A percentile compares a stretch with the other conserved stretches of the same genome.
phyloP scores from a whole-genome alignment of 2,888 invertebrate species.

The Petrophora chlorosata region DNA sequence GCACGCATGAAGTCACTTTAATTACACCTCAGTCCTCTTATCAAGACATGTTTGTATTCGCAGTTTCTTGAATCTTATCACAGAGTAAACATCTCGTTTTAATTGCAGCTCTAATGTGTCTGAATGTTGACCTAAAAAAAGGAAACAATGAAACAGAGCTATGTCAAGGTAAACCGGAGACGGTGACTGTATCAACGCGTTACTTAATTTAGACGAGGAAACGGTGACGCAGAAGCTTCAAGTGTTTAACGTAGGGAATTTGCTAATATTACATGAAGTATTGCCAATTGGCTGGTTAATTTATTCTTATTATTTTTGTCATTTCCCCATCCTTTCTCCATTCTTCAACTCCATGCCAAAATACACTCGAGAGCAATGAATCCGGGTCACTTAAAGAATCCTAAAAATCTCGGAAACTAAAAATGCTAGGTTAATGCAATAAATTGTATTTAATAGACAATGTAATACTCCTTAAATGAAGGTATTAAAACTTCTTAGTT shows the following conservation, averaged over 20 bases:
- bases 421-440: too few species aligned
- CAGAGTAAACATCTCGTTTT: constrained; percentile 31
- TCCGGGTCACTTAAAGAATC: too few species aligned
- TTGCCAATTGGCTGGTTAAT: too few species aligned
- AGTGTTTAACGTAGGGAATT: neutral
- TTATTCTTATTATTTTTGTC: too few species aligned
- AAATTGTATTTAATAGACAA: too few species aligned
- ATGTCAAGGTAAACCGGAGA: constrained; percentile 42
- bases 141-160: constrained; percentile 38
- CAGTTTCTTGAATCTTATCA: constrained; percentile 30
- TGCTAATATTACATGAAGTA: too few species aligned
- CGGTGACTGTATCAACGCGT: constrained; percentile 20
- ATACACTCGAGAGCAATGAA: too few species aligned
- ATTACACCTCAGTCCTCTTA: constrained; percentile 17
- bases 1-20: constrained; percentile 13
- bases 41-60: constrained; percentile 14
- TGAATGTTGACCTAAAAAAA: constrained; percentile 41
- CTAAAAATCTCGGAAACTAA: too few species aligned
- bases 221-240: neutral
- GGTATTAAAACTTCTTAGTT: too few species aligned
- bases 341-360: too few species aligned
- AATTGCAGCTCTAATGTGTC: constrained; percentile 28
- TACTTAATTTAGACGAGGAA: constrained; percentile 17
- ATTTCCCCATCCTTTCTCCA: too few species aligned
- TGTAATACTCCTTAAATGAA: too few species aligned